phyloP scores from a whole-genome alignment of 2,888 invertebrate genomes.

The Idaea aversata region DNA sequence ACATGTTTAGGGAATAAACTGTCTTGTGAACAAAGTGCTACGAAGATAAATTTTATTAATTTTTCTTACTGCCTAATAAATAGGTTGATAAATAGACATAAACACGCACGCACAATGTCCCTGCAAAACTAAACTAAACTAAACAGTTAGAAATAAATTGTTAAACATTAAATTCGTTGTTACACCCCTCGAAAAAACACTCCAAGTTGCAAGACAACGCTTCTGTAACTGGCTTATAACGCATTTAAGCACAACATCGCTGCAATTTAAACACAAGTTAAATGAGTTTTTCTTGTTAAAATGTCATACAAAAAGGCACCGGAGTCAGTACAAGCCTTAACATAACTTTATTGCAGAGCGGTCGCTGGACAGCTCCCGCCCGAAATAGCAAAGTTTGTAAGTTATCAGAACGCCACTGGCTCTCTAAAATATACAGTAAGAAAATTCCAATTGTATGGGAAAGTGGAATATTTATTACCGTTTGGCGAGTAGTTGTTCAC shows the following conservation, averaged over 20 bases:
- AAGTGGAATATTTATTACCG: conserved; percentile 26
- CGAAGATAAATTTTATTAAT: background rate
- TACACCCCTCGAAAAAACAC: background rate
- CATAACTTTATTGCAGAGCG: conserved; percentile 43
- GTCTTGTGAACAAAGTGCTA: background rate
- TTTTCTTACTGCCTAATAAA: background rate
- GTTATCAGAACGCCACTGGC: conserved; percentile 36
- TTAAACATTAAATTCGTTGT: background rate
- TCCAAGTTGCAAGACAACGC: background rate
- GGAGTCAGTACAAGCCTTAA: conserved; percentile 17
- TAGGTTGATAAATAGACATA: background rate
- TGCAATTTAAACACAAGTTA: background rate
- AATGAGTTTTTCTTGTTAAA: conserved; percentile 1
- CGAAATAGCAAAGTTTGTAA: conserved; percentile 44
- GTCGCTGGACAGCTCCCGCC: conserved; percentile 16
- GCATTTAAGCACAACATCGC: background rate
- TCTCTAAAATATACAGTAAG: conserved; percentile 27
- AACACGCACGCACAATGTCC: too few species aligned
- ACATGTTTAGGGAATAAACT: background rate
- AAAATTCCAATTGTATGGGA: conserved; percentile 24
- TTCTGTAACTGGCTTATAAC: background rate
- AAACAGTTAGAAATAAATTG: too few species aligned
- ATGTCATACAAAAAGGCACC: background rate
- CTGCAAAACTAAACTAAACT: too few species aligned
- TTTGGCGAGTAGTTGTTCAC: conserved; percentile 8